Evolutionary conservation across 2,888 invertebrate genomes (phyloP).

Genomic region (Callosobruchus maculatus): DNA sequence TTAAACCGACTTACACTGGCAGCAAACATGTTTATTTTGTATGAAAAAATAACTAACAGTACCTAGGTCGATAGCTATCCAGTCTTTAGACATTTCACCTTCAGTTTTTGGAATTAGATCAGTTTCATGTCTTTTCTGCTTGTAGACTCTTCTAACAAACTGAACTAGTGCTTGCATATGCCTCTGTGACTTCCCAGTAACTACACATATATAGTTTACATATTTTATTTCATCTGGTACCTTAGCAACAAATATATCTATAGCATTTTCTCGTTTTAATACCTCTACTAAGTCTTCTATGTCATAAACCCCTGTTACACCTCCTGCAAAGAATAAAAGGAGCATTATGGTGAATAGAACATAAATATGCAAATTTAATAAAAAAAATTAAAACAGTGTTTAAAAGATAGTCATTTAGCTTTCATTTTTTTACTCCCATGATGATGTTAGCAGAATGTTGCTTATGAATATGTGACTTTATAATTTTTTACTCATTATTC

Average conservation of each 20-base stretch:
- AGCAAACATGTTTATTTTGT: too few species aligned
- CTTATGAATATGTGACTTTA: too few species aligned
- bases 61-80: conserved; percentile 92
- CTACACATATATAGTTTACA: conserved; percentile 81
- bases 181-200: conserved; percentile 67
- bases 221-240: conserved; percentile 74
- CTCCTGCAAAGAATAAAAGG: conserved; percentile 71
- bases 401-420: too few species aligned
- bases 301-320: conserved; percentile 80
- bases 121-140: conserved; percentile 59
- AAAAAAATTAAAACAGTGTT: too few species aligned
- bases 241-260: conserved; percentile 75
- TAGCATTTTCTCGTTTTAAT: conserved; percentile 71
- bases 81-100: conserved; percentile 71
- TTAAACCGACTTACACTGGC: too few species aligned
- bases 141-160: conserved; percentile 72
- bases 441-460: too few species aligned
- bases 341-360: too few species aligned
- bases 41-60: too few species aligned
- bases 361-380: too few species aligned
- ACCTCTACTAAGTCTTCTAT: conserved; percentile 79
- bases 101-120: conserved; percentile 75
- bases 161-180: conserved; percentile 73
- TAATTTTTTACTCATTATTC: too few species aligned
- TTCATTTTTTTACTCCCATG: too few species aligned